These are phyloP conservation scores for Megamerina dolium DNA, from an alignment of 2,888 invertebrate species.

Conservation along the genomic window DNA sequence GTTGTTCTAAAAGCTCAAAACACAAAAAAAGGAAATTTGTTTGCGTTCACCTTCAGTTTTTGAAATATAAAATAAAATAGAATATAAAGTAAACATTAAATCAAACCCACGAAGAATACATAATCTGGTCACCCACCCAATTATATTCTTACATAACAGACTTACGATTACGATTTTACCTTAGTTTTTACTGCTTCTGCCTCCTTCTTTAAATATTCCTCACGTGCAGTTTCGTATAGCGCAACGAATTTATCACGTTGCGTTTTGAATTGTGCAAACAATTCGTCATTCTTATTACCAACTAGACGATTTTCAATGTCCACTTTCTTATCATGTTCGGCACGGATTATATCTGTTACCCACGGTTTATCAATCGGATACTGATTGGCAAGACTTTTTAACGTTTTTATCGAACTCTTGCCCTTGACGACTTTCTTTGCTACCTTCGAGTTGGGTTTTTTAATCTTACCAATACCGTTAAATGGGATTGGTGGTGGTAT, in stretches of 20 bases:
- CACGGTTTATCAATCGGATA: slow-evolving; percentile 54
- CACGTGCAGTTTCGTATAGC: slow-evolving; percentile 54
- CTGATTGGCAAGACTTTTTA: slow-evolving; percentile 46
- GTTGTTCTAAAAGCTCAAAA: too few relatives aligned
- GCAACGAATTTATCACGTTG: slow-evolving; percentile 56
- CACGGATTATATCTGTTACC: slow-evolving; percentile 55
- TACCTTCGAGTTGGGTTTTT: slow-evolving; percentile 37
- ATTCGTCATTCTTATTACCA: slow-evolving; percentile 51
- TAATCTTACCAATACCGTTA: slow-evolving; percentile 31
- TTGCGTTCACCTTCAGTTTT: too few relatives aligned
- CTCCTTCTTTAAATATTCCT: slow-evolving; percentile 52
- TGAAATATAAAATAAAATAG: too few relatives aligned
- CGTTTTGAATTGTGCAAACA: slow-evolving; percentile 55
- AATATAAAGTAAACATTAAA: too few relatives aligned
- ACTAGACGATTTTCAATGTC: slow-evolving; percentile 51
- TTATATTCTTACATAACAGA: too few relatives aligned
- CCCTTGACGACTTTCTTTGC: slow-evolving; percentile 33
- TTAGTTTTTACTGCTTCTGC: slow-evolving; percentile 41
- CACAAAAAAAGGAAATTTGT: too few relatives aligned
- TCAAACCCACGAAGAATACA: too few relatives aligned
- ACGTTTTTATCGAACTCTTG: slow-evolving; percentile 42
- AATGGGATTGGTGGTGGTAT: slow-evolving; percentile 29
- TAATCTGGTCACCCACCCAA: too few relatives aligned
- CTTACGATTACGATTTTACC: too few relatives aligned
- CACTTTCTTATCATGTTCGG: slow-evolving; percentile 53